Base-by-base conservation (phyloP, 2,888 invertebrate species). In the Oconnorella tubifera region DNA sequence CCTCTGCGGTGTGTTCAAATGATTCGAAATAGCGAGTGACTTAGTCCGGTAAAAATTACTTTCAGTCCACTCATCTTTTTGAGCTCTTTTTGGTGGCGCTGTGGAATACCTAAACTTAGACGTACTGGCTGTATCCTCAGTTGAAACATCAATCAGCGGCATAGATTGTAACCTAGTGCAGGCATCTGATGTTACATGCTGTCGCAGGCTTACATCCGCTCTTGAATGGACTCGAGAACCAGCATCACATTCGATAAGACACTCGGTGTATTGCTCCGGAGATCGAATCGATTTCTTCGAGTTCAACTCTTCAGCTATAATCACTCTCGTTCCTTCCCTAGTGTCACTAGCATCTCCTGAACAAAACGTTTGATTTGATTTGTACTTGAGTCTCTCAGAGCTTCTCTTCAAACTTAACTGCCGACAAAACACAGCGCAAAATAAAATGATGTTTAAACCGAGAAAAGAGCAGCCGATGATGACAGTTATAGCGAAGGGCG, bases 381-480 rank as follows among this genome's bases (percentile, higher is more conserved):
- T 19, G 40, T 40, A 19, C 40, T 40, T 40, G 40, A 40, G 40
- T 19, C 40, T 10, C 40, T 19, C 10, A 40, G n/a, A n/a, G n/a
- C 40, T 10, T 19, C 19, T 10, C 10, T 40, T 40, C 10, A 19
- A 14, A 10, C 40, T 10, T 19, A 40, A 14, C 40, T 51, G 56
- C 14, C 63, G 33, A 49, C 66, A 66, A 25, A 62, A 53, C 4
- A 95, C 92, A 2, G 92, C 93, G 61, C 93, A 94, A 78, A 95
- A 95, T 77, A 96, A 92, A 29, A 95, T 84, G 51, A 95, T 91
- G 79, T 96, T 96, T 2, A 95, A 84, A 75, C 95, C 92, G 29
- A 96, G 86, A 66, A 96, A 83, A 3, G 92, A 92, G 78, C 94
- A 94, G 49, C 96, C 96, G 71, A 96, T 93, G 56, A 94, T 95